phyloP scores from a whole-genome alignment of 1,140 invertebrate species.

The Lepidurus apus region DNA sequence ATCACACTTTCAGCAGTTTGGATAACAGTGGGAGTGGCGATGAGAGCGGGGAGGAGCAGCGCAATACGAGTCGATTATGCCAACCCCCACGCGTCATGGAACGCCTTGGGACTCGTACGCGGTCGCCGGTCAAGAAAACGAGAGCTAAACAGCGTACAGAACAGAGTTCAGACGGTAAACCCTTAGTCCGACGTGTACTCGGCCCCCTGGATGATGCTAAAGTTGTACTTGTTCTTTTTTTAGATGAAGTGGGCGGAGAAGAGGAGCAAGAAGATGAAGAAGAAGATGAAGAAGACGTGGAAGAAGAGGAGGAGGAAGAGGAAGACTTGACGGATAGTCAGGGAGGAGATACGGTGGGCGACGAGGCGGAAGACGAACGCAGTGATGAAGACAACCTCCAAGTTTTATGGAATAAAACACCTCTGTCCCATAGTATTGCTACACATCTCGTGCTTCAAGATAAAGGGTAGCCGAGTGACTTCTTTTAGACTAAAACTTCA shows the following conservation, averaged over 20 bases:
- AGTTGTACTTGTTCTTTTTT: too few relatives aligned
- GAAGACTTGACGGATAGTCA: slow-evolving; percentile 42
- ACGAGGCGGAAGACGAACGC: slow-evolving; percentile 37
- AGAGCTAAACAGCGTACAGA: slow-evolving; percentile 3
- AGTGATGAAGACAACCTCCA: slow-evolving; percentile 37
- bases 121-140: slow-evolving; percentile 34
- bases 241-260: background rate
- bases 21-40: slow-evolving; percentile 69
- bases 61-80: background rate
- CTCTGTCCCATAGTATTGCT: background rate
- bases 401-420: slow-evolving; percentile 3
- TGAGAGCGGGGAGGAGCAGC: slow-evolving; percentile 60
- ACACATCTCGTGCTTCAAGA: background rate
- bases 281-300: slow-evolving; percentile 42
- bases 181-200: background rate
- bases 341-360: slow-evolving; percentile 37
- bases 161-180: slow-evolving; percentile 24
- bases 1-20: slow-evolving; percentile 46
- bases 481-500: background rate
- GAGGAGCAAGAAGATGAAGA: slow-evolving; percentile 36
- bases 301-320: slow-evolving; percentile 38
- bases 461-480: background rate
- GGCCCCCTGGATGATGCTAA: too few relatives aligned
- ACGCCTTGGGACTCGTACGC: slow-evolving; percentile 12
- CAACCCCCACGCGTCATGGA: background rate